Conservation (phyloP, 2,888 invertebrate species). For the Thymelicus sylvestris region DNA sequence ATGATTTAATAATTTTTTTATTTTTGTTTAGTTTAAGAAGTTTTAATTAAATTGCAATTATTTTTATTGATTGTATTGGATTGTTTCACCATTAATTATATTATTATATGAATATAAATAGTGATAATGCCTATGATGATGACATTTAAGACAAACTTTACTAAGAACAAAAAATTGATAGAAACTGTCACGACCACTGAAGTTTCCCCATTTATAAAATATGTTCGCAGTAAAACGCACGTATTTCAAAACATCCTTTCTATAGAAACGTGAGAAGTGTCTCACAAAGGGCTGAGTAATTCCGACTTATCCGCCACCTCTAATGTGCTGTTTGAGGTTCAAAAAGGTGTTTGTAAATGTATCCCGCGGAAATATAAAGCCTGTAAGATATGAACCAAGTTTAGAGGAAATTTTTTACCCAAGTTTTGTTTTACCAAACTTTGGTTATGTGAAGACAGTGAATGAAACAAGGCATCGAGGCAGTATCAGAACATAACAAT, state of each 20-base stretch:
- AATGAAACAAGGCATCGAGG: neutral
- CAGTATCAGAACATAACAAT: too few relatives aligned
- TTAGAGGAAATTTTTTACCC: neutral
- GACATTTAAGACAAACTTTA: too few relatives aligned
- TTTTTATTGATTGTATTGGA: too few relatives aligned
- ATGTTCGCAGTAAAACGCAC: too few relatives aligned
- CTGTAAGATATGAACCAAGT: neutral
- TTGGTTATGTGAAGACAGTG: neutral
- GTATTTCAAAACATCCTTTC: neutral
- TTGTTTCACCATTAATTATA: too few relatives aligned
- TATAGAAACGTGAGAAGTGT: neutral
- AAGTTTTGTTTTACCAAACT: neutral
- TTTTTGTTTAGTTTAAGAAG: too few relatives aligned
- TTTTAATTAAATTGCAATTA: too few relatives aligned
- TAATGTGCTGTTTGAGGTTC: neutral
- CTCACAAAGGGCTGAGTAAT: neutral
- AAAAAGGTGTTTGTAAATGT: constrained; percentile 1
- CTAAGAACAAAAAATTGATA: too few relatives aligned
- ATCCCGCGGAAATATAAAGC: neutral
- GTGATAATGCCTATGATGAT: too few relatives aligned
- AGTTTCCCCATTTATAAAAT: constrained; percentile 3
- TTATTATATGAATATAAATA: too few relatives aligned
- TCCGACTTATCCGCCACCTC: neutral
- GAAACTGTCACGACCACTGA: neutral
- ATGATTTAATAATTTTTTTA: too few relatives aligned